Evolutionary conservation across 2,888 invertebrate genomes (phyloP).

Genomic region (Dryobota labecula): DNA sequence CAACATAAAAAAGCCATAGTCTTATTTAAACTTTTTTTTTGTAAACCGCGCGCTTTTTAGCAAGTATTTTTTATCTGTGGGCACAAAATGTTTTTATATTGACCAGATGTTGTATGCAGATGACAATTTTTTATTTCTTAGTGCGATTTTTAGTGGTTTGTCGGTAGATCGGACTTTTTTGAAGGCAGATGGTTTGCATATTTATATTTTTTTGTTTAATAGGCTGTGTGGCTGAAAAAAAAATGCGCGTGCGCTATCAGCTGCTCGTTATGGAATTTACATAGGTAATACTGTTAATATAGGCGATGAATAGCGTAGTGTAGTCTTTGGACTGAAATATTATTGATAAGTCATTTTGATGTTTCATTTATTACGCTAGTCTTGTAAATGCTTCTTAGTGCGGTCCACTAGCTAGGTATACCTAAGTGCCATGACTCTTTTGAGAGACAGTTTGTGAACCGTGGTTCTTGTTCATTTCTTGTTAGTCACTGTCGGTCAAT

Average conservation of each 20-base stretch:
- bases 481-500: background rate
- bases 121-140: constrained; percentile 85
- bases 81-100: constrained; percentile 81
- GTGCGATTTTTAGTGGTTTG: constrained; percentile 89
- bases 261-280: constrained; percentile 64
- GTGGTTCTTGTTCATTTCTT: background rate
- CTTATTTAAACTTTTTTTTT: constrained; percentile 76
- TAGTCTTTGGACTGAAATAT: constrained; percentile 22
- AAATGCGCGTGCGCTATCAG: constrained; percentile 64
- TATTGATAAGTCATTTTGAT: constrained; percentile 9
- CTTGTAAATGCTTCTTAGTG: too few relatives aligned
- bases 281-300: constrained; percentile 54
- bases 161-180: constrained; percentile 81
- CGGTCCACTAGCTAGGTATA: too few relatives aligned
- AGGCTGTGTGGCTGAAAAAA: constrained; percentile 67
- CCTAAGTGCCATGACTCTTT: too few relatives aligned
- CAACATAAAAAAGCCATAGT: constrained; percentile 74
- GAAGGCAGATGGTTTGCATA: constrained; percentile 86
- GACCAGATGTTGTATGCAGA: constrained; percentile 90
- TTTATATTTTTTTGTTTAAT: constrained; percentile 72
- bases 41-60: constrained; percentile 82
- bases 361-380: too few relatives aligned
- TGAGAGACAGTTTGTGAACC: background rate
- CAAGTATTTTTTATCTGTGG: constrained; percentile 80
- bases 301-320: constrained; percentile 35